Base-by-base conservation (phyloP, 2,113 vertebrate species). In the Chionis minor region DNA sequence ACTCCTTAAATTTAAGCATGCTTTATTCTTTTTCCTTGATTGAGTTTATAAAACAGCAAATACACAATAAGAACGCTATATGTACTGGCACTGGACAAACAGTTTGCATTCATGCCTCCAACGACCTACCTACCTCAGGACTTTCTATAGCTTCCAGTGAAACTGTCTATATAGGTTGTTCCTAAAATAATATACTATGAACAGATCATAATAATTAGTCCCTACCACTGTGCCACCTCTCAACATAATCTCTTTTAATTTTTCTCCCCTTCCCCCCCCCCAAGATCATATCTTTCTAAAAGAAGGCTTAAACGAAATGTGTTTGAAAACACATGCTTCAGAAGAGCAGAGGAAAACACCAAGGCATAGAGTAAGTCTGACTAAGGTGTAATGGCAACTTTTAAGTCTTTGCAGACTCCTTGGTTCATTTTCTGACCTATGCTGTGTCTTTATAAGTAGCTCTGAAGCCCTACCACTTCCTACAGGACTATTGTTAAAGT, bases 331-430 rank as follows among this genome's bases (percentile, higher is more conserved):
- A 52, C 0, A 1, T 26, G 17, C 14, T 86, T 83, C 18, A 52
- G n/a, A 62, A 67, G 35, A 67, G 19, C 15, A 63, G 13, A 0
- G 0, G 26, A 67, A 47, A 18, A 21, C 22, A 14, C 8, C 22
- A 51, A 44, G 8, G 13, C 22, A 5, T 59, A 65, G 49, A 58
- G 20, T 40, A 56, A 73, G 4, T 56, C 28, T 69, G 44, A 86
- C 8, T 19, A 69, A 71, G 8, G 22, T 45, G 6, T 40, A 54
- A 75, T 0, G 0, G 5, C 7, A 94, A 21, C 19, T 59, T 92
- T 54, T 40, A 79, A 28, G 12, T 67, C 40, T 54, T 56, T 80
- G 24, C 5, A 59, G 24, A 2, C 0, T 27, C 38, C 16, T 67
- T 56, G 55, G 81, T 63, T 56, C 3, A 35, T 84, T 81, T 90